These are phyloP conservation scores for Xenopus borealis DNA, from an alignment of 2,113 vertebrate genomes.

Conservation along the genomic window DNA sequence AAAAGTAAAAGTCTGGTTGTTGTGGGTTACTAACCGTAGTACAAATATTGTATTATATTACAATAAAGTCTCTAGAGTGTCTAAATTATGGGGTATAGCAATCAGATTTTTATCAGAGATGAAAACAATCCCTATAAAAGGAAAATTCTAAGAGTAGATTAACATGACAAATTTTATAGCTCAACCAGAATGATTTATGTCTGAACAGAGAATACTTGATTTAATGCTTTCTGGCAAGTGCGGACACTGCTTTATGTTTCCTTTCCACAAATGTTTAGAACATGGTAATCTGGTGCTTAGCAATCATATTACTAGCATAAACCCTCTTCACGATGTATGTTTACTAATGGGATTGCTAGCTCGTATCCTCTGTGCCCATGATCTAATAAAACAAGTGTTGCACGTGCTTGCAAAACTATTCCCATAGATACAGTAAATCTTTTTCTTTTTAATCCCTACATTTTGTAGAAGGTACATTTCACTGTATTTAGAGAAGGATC, in stretches of 20 bases:
- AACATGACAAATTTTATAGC: conserved; percentile 2
- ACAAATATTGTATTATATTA: too few species aligned
- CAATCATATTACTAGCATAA: conserved; percentile 44
- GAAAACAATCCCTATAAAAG: not conserved
- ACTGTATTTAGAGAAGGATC: not conserved
- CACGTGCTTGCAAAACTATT: not conserved
- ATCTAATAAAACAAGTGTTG: conserved; percentile 29
- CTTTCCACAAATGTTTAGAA: conserved; percentile 29
- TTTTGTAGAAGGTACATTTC: not conserved
- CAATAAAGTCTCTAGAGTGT: not conserved
- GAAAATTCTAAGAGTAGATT: not conserved
- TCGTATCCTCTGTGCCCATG: conserved; percentile 21
- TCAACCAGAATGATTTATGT: conserved; percentile 4
- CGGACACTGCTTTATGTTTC: conserved; percentile 26
- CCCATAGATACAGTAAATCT: not conserved
- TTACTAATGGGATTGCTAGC: conserved; percentile 11
- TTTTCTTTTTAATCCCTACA: conserved; percentile 11
- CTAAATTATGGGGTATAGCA: not conserved
- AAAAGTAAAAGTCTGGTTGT: too few species aligned
- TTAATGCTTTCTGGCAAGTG: not conserved
- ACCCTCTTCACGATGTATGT: conserved; percentile 29
- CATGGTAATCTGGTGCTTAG: conserved; percentile 21
- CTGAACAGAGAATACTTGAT: not conserved
- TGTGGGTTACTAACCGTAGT: too few species aligned
- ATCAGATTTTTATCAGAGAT: too few species aligned